Evolutionary conservation across 2,113 vertebrate genomes (phyloP), one percentile per base, ranked within the genome.

Genomic region (Acinonyx jubatus): DNA sequence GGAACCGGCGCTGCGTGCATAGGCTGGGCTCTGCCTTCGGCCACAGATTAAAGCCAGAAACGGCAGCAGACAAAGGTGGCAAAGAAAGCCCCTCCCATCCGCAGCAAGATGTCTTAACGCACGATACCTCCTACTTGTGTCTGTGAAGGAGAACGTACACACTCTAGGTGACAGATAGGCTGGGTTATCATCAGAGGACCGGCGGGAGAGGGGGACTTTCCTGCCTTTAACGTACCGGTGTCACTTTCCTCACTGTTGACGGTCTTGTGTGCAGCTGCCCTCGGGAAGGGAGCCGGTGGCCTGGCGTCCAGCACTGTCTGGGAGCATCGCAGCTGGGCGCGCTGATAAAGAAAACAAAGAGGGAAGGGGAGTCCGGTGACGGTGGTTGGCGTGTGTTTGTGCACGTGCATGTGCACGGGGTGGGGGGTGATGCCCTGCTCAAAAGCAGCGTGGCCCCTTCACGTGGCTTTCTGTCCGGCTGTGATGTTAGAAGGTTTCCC

Each of bases 21-120:
- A 88, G 36, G n/a, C 29, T 13, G 27, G 68, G 14, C 61, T 27
- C 48, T 57, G 86, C 73, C 31, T 55, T 84, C 57, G 82, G 96
- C 89, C 74, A n/a, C 61, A 80, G 74, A 76, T 33, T 33, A 65
- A 2, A 15, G 80, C 29, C 31, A 57, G 31, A 97, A 85, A 87
- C 21, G 41, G n/a, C 12, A 27, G 31, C 84, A 94, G 89, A 57
- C 41, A 50, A 57, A 69, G 16, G 19, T 25, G 78, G 71, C 76
- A 91, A 84, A 83, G n/a, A 68, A 52, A 74, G 25, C 19, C 18
- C 38, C 25, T 57, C 57, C 8, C 1, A 15, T 23, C 31, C 66
- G 25, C 57, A 65, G 79, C 84, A 97, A 79, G 55, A 29, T 18
- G 29, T 81, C 38, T 73, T 89, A 61, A 55, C 80, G 57, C 41